Percentiles rank a stretch among this genome's conserved stretches.
Evolutionary conservation across 2,888 invertebrate genomes (phyloP).

Genomic region (Aphodius granarius): DNA sequence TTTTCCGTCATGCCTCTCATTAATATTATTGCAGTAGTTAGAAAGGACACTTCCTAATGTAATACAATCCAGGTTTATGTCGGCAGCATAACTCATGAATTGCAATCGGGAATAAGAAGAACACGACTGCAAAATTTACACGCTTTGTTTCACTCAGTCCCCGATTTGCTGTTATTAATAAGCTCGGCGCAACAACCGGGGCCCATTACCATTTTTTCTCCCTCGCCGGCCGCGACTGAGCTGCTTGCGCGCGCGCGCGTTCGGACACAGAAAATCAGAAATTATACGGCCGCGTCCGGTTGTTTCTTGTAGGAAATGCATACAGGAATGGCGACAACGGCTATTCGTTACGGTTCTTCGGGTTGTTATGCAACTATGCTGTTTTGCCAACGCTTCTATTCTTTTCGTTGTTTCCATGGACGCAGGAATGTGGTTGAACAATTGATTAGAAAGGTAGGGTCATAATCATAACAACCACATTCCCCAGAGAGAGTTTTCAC

Average conservation of each 20-base stretch:
- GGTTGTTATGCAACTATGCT: conserved; percentile 1
- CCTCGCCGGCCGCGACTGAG: not conserved
- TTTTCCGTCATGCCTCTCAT: not conserved
- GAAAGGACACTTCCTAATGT: not conserved
- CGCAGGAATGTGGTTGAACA: not conserved
- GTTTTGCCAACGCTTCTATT: not conserved
- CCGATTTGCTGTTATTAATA: not conserved
- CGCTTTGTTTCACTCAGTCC: not conserved
- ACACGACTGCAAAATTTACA: not conserved
- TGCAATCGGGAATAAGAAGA: not conserved
- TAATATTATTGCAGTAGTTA: not conserved
- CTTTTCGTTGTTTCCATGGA: not conserved
- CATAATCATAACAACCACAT: not conserved
- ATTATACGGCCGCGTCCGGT: conserved; percentile 3
- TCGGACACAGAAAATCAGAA: not conserved
- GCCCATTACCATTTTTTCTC: not conserved
- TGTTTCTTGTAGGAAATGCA: conserved; percentile 9
- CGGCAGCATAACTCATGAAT: not conserved
- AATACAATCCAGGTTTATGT: not conserved
- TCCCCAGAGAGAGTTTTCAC: too few species aligned
- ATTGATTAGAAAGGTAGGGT: not conserved
- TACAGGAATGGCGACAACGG: not conserved
- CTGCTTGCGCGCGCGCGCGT: not conserved
- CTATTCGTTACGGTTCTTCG: conserved; percentile 1
- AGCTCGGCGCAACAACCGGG: not conserved